phyloP scores from a whole-genome alignment of 2,113 vertebrate species.

The Synodontis membranacea region DNA sequence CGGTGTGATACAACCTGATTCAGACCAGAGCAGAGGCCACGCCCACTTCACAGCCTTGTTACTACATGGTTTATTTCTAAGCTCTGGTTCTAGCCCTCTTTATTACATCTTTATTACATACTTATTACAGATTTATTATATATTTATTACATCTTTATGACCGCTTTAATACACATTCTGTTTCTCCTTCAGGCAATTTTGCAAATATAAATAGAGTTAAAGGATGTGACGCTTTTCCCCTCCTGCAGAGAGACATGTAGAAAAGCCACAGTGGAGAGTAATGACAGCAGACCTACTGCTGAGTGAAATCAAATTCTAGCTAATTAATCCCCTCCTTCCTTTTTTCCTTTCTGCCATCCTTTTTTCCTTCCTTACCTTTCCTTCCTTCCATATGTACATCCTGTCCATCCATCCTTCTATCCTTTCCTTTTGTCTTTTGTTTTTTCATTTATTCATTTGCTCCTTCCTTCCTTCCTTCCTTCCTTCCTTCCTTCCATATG shows the following conservation, averaged over 20 bases:
- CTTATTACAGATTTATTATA: not conserved
- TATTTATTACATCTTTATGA: not conserved
- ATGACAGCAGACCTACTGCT: not conserved
- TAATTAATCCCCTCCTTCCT: not conserved
- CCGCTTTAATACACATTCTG: not conserved
- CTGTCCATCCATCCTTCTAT: not conserved
- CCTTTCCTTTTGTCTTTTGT: too few relatives aligned
- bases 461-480: not conserved
- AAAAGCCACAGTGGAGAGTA: not conserved
- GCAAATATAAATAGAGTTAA: not conserved
- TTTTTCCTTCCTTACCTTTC: too few relatives aligned
- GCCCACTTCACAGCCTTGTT: not conserved
- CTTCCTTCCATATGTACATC: not conserved
- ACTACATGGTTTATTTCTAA: not conserved
- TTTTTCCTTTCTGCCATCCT: too few relatives aligned
- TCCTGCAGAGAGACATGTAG: not conserved
- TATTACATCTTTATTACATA: not conserved
- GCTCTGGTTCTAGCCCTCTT: not conserved
- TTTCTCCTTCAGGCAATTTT: not conserved
- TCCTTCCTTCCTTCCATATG: not conserved
- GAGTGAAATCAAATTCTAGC: not conserved
- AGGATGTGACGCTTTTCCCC: not conserved
- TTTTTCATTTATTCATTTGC: not conserved
- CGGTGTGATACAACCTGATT: not conserved
- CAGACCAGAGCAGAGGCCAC: not conserved